phyloP scores from a whole-genome alignment of 2,888 invertebrate genomes.

The Machimus atricapillus region DNA sequence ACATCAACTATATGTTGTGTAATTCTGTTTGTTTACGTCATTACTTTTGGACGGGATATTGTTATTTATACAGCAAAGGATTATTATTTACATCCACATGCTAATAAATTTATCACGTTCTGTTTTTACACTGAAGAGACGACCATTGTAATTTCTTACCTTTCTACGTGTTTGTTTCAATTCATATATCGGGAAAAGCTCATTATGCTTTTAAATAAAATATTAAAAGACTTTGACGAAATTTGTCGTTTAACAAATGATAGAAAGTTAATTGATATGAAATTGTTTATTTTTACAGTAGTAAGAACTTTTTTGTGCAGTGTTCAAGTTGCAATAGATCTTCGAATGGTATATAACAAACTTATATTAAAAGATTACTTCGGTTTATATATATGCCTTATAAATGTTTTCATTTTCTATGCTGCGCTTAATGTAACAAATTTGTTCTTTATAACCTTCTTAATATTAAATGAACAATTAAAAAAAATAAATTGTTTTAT shows the following conservation, averaged over 20 bases:
- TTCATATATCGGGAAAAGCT: neutral
- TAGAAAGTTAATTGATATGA: neutral
- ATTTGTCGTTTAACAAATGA: neutral
- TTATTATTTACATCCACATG: neutral
- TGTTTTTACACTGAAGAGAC: neutral
- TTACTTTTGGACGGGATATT: neutral
- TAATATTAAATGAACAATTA: neutral
- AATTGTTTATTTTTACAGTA: neutral
- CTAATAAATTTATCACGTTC: neutral
- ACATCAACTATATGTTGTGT: neutral
- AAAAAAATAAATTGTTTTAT: neutral
- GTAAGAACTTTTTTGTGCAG: neutral
- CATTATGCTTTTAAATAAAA: neutral
- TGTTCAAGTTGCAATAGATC: neutral
- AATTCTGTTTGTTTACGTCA: neutral
- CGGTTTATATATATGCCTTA: neutral
- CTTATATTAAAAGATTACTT: neutral
- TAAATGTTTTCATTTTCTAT: neutral
- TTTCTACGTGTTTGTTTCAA: neutral
- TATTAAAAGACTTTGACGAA: neutral
- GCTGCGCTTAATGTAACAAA: neutral
- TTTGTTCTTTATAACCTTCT: neutral
- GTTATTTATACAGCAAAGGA: neutral
- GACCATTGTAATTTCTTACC: neutral
- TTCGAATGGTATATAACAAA: neutral